Evolutionary conservation across 2,113 vertebrate species (phyloP), one percentile per base, ranked within the genome.

Genomic region (Mugil cephalus): DNA sequence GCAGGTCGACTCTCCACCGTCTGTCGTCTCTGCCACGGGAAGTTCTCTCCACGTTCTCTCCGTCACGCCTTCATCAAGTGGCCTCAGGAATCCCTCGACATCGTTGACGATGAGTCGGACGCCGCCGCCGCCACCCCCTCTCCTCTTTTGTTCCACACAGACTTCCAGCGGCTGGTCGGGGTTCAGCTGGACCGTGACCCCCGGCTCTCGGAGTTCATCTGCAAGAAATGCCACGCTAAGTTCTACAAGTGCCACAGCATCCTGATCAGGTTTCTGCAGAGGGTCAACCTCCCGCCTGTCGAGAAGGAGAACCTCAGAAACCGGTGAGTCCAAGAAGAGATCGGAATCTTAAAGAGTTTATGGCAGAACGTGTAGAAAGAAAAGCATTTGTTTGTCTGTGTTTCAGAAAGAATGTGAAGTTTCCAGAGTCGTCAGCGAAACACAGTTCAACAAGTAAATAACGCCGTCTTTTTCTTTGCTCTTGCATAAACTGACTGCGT

Each of bases 11-110:
- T 94, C 14, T 93, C 93, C 73, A 92, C 94, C 0, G 83, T 95
- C 68, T 99, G 98, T 53, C 96, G 97, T 8, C 95, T 99, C 24
- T 99, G 98, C 90, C 98, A 99, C 0, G 97, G 98, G 0, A 96
- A 94, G 89, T 99, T 98, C 76, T 97, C 97, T 1, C 93, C 95
- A 0, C 89, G 96, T 83, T 96, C 96, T 73, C 91, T 99, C 52
- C 94, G 96, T 0, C 93, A 94, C n/a, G 96, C 95, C 13, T 98
- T 97, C 0, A 90, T 92, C 51, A 93, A 91, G 78, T 86, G 91
- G 39, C 94, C 95, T 0, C 90, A 71, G 15, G 88, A 91, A 14
- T 71, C 90, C 13, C 88, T 88, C 1, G 86, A 88, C 47, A 81
- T 76, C 7, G 56, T 86, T 4, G 80, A 80, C 0, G 68, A 74